phyloP scores from a whole-genome alignment of 1,140 invertebrate species.

The Asobara japonica region DNA sequence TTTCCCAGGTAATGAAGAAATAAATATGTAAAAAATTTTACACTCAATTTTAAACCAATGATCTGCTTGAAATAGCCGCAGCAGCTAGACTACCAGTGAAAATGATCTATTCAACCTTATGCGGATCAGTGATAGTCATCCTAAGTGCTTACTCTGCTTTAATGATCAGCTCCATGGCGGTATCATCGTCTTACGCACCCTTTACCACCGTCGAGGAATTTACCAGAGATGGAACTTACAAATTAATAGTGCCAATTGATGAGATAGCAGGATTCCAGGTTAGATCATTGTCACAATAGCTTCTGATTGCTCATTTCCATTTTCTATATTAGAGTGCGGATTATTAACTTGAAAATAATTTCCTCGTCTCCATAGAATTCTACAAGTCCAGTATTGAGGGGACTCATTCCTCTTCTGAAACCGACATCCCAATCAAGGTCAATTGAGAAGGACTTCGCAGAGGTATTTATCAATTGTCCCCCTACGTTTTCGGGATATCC shows the following conservation, averaged over 20 bases:
- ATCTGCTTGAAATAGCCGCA: conserved; percentile 23
- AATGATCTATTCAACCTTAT: conserved; percentile 39
- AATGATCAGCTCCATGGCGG: conserved; percentile 40
- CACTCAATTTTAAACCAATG: not conserved
- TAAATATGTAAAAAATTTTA: not conserved
- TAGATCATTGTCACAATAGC: too few relatives aligned
- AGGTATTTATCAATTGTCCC: too few relatives aligned
- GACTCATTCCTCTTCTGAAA: too few relatives aligned
- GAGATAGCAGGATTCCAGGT: not conserved
- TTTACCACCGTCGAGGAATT: conserved; percentile 42
- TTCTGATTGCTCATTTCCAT: too few relatives aligned
- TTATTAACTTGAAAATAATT: too few relatives aligned
- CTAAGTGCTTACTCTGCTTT: conserved; percentile 41
- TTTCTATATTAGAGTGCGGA: too few relatives aligned
- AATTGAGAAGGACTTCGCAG: too few relatives aligned
- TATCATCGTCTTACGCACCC: conserved; percentile 16
- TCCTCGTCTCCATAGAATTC: too few relatives aligned
- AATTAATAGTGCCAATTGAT: conserved; percentile 26
- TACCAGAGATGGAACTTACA: conserved; percentile 36
- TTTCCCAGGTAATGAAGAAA: not conserved
- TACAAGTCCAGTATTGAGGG: too few relatives aligned
- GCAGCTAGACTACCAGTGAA: conserved; percentile 35
- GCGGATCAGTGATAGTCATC: conserved; percentile 22
- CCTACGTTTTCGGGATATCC: too few relatives aligned
- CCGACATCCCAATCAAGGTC: too few relatives aligned